phyloP scores from a whole-genome alignment of 2,888 invertebrate genomes.

The Drosophila recens region DNA sequence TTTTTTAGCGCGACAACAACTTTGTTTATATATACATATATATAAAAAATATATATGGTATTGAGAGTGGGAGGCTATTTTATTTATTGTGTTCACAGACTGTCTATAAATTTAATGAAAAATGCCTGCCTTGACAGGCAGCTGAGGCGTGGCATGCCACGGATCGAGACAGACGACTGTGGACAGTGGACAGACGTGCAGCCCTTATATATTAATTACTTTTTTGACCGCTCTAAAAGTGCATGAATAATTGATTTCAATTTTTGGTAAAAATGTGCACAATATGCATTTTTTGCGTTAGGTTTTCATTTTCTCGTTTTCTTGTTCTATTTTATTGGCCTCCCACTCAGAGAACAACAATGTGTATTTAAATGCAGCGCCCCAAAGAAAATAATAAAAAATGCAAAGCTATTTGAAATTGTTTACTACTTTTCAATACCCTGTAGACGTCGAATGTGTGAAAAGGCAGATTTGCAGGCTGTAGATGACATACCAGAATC shows the following conservation, averaged over 20 bases:
- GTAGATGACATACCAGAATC: background rate
- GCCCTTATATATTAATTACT: conserved; percentile 69
- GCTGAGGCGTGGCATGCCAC: conserved; percentile 9
- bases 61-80: conserved; percentile 11
- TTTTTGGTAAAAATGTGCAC: conserved; percentile 43
- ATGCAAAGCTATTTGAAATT: conserved; percentile 36
- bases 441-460: background rate
- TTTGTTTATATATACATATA: conserved; percentile 3
- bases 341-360: conserved; percentile 21
- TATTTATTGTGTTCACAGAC: conserved; percentile 56
- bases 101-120: conserved; percentile 68
- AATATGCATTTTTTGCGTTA: conserved; percentile 36
- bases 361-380: conserved; percentile 52
- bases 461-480: background rate
- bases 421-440: conserved; percentile 29
- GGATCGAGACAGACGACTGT: conserved; percentile 20
- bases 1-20: conserved; percentile 47
- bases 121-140: conserved; percentile 53
- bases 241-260: conserved; percentile 67
- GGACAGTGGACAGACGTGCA: conserved; percentile 20
- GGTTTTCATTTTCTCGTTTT: conserved; percentile 5
- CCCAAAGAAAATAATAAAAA: conserved; percentile 46
- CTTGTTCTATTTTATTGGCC: conserved; percentile 16
- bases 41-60: conserved; percentile 14
- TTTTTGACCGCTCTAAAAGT: conserved; percentile 69